Evolutionary conservation across 92 coral and sea anemone species (phyloP), one percentile per base, ranked within the genome.

Genomic region (Porites rus): DNA sequence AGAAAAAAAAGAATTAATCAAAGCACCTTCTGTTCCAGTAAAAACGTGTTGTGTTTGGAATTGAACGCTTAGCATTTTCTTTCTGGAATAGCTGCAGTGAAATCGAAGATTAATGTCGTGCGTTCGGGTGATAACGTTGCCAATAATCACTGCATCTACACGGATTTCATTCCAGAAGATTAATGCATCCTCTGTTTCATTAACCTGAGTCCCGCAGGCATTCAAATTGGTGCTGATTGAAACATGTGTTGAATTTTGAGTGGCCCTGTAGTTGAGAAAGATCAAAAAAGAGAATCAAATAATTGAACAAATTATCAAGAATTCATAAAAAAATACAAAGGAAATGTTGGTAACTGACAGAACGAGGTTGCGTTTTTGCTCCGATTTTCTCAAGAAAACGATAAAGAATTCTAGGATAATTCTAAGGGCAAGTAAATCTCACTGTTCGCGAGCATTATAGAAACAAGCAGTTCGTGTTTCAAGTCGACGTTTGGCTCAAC

Each of bases 1-100:
- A 28, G 2, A 28, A 28, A 28, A 28, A 2, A 28, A 28, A 28
- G 38, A 28, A 28, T 28, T 28, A 28, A 16, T 81, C 87, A 22
- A 63, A 9, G 50, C 74, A 87, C 90, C 68, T 64, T 79, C 86
- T 20, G 65, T 18, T 10, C 74, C 86, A 46, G 64, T 56, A 19
- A 60, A 69, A 14, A 80, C 53, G 11, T 25, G 73, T 12, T 12
- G 52, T 4, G 86, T 63, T 7, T 17, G 31, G 66, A 71, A 87
- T 28, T 68, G 24, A 1, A 80, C 17, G 56, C 81, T 72, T 5
- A 87, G 18, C 56, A 62, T 24, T 21, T 72, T 80, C 75, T 51
- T 63, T 56, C 76, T 80, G 7, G 90, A 72, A 52, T 72, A 87
- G 50, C 61, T 60, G 86, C 90, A 87, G 86, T 72, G 74, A 58